These are phyloP conservation scores for Pelagia noctiluca DNA, from an alignment of 30 jellyfish, hydroid and myxozoan genomes.

Conservation along the genomic window DNA sequence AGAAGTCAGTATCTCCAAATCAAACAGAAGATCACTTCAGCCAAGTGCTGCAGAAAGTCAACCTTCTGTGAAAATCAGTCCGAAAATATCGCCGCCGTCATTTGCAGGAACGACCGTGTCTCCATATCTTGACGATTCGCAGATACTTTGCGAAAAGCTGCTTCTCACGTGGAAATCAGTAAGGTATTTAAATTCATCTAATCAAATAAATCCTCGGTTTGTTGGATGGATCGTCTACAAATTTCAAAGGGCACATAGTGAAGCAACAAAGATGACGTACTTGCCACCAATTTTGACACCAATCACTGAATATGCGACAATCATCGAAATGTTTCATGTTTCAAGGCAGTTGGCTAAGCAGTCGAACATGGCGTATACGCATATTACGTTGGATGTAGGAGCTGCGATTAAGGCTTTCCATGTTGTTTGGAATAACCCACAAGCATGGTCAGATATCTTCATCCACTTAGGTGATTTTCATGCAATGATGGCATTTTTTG, in stretches of 20 bases:
- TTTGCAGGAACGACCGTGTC: neutral
- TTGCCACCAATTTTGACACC: neutral
- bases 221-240: neutral
- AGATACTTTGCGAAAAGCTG: neutral
- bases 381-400: constrained; percentile 1
- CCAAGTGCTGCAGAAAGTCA: neutral
- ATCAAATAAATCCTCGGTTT: constrained; percentile 4
- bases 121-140: neutral
- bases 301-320: constrained; percentile 6
- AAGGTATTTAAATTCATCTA: neutral
- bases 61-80: neutral
- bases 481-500: constrained; percentile 57
- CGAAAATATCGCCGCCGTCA: no score
- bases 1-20: neutral
- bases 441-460: constrained; percentile 12
- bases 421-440: constrained; percentile 12
- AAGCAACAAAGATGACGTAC: neutral
- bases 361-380: constrained; percentile 4
- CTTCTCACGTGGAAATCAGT: constrained; percentile 4
- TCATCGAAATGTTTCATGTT: neutral
- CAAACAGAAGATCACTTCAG: neutral
- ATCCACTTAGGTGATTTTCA: constrained; percentile 52
- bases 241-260: neutral
- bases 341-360: neutral
- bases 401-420: constrained; percentile 11